These are phyloP conservation scores for Ondatra zibethicus DNA, from an alignment of 2,113 vertebrate genomes.

Conservation along the genomic window DNA sequence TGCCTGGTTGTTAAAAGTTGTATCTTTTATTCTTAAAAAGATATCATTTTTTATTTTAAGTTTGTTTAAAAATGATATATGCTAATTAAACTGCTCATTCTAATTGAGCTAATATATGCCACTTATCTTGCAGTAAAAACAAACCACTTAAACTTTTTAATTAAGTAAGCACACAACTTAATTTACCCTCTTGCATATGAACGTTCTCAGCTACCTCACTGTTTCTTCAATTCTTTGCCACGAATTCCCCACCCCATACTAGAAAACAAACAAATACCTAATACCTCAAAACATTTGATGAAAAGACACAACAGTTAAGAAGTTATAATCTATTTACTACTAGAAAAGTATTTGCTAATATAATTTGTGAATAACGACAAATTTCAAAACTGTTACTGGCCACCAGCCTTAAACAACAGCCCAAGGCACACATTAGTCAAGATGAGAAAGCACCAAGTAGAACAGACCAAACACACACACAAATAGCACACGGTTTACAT, in stretches of 20 bases:
- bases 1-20: slow-evolving; percentile 49
- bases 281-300: slow-evolving; percentile 68
- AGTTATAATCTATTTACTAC: slow-evolving; percentile 49
- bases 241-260: neutral
- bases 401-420: slow-evolving; percentile 16
- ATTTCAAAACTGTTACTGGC: slow-evolving; percentile 63
- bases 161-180: slow-evolving; percentile 77
- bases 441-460: slow-evolving; percentile 26
- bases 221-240: slow-evolving; percentile 57
- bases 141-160: slow-evolving; percentile 77
- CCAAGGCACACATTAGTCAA: slow-evolving; percentile 34
- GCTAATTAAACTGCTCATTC: slow-evolving; percentile 67
- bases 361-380: slow-evolving; percentile 59
- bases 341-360: slow-evolving; percentile 63
- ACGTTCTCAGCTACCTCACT: slow-evolving; percentile 59
- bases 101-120: slow-evolving; percentile 66
- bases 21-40: slow-evolving; percentile 59
- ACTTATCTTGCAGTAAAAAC: slow-evolving; percentile 70
- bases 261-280: slow-evolving; percentile 67
- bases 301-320: slow-evolving; percentile 60
- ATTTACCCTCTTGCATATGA: slow-evolving; percentile 66
- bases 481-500: slow-evolving; percentile 1
- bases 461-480: slow-evolving; percentile 54
- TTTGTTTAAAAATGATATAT: slow-evolving; percentile 49
- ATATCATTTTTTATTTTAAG: slow-evolving; percentile 63